Base-by-base conservation (phyloP, 2,888 invertebrate genomes). In the Boloria selene region DNA sequence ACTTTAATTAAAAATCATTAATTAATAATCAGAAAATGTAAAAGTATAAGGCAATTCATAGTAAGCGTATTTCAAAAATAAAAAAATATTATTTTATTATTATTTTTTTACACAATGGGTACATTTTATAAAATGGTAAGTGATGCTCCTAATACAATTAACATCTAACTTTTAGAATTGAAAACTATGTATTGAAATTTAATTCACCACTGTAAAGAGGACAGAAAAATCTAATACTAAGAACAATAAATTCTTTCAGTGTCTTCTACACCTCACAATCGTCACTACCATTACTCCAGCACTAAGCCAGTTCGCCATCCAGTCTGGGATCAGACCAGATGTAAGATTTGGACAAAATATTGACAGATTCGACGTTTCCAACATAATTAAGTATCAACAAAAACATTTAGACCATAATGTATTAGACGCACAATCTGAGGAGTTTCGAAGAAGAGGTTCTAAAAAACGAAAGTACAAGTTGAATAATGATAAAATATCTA, bases 311-410 rank as follows among this genome's bases (percentile, higher is more conserved):
- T 79, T 76, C 61, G 62, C 65, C 0, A 22, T 75, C 0, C 71
- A 74, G 4, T 45, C 61, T 0, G 77, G 63, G 0, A 47, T 85
- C 60, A 78, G 62, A 26, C 83, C 90, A 0, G 90, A 90, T 59
- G 75, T 90, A 0, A 81, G 73, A 0, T 90, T 86, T 51, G 80
- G 76, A 0, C 82, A 79, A 0, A 54, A 74, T 1, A 89, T 87
- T 67, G 84, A 88, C 44, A 76, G 89, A 2, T 90, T 80, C 49
- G 87, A 89, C 65, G 18, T 90, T 0, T 64, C 75, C 0, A 65
- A 74, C 2, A 69, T 90, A 22, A 71, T 87, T 0, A 38, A 69
- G 0, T 76, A 78, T 0, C 79, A 79, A 44, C 81, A 78, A n/a
- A 69, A 69, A 51, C 60, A 64, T 10, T 67, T 63, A 31, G 68